A percentile compares a stretch with the other conserved stretches of the same genome.
These are phyloP conservation scores for Julus scanicus DNA, from an alignment of 2,888 invertebrate species.

Conservation along the genomic window DNA sequence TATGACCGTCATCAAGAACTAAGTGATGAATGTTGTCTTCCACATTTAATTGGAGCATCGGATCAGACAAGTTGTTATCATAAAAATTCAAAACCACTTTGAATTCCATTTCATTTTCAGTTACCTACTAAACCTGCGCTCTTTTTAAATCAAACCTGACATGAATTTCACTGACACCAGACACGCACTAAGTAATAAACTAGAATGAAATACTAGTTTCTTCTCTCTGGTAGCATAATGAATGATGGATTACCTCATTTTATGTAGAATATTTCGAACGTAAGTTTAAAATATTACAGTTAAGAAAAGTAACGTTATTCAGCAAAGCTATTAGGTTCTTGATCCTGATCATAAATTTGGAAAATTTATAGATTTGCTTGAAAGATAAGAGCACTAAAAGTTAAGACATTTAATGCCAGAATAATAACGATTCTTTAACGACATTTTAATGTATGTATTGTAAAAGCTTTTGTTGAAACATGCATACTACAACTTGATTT, in stretches of 20 bases:
- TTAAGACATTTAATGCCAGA: not conserved
- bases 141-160: not conserved
- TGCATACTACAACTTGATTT: too few relatives aligned
- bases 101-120: conserved; percentile 6
- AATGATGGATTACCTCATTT: not conserved
- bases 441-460: too few relatives aligned
- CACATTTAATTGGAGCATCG: not conserved
- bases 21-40: not conserved
- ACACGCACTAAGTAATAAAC: not conserved
- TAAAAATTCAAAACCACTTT: conserved; percentile 1
- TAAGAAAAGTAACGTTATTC: not conserved
- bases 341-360: not conserved
- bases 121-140: not conserved
- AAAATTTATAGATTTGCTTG: not conserved
- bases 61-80: not conserved
- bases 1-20: too few relatives aligned
- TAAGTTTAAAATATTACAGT: not conserved
- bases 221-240: not conserved
- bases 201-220: too few relatives aligned
- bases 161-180: not conserved
- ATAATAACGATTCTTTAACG: not conserved
- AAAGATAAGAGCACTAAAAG: not conserved
- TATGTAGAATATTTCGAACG: not conserved
- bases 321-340: not conserved
- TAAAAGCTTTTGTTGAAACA: too few relatives aligned